These are phyloP conservation scores for Stenolophus ochropezus DNA, from an alignment of 2,888 invertebrate species.

Conservation along the genomic window DNA sequence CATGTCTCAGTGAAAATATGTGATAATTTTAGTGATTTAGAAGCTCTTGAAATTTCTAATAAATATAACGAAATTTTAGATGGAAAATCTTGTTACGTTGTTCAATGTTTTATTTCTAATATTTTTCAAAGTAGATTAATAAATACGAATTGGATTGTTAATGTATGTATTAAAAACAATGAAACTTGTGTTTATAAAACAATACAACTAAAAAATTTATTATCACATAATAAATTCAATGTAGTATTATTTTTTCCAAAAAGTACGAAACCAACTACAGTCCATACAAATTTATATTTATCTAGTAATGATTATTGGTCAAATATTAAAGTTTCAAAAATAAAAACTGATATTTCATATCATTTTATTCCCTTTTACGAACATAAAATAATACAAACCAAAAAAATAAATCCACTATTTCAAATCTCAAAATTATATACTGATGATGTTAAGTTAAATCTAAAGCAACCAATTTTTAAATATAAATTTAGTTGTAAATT, in stretches of 20 bases:
- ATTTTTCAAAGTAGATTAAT: slow-evolving; percentile 66
- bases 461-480: slow-evolving; percentile 60
- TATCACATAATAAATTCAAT: slow-evolving; percentile 63
- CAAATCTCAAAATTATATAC: slow-evolving; percentile 64
- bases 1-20: slow-evolving; percentile 68
- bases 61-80: slow-evolving; percentile 14
- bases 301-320: slow-evolving; percentile 63
- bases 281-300: slow-evolving; percentile 65
- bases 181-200: slow-evolving; percentile 61
- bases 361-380: slow-evolving; percentile 66
- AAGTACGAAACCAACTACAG: slow-evolving; percentile 63
- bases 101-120: slow-evolving; percentile 68
- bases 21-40: slow-evolving; percentile 66
- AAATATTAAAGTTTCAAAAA: slow-evolving; percentile 65
- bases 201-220: slow-evolving; percentile 62
- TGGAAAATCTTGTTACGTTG: slow-evolving; percentile 65
- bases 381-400: slow-evolving; percentile 52
- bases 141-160: slow-evolving; percentile 66
- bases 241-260: slow-evolving; percentile 66
- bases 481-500: slow-evolving; percentile 65
- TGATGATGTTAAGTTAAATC: slow-evolving; percentile 53
- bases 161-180: slow-evolving; percentile 63
- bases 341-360: slow-evolving; percentile 68
- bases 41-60: slow-evolving; percentile 61
- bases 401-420: slow-evolving; percentile 55